Evolutionary conservation across 2,113 vertebrate genomes (phyloP).

Genomic region (Dasyprocta punctata): DNA sequence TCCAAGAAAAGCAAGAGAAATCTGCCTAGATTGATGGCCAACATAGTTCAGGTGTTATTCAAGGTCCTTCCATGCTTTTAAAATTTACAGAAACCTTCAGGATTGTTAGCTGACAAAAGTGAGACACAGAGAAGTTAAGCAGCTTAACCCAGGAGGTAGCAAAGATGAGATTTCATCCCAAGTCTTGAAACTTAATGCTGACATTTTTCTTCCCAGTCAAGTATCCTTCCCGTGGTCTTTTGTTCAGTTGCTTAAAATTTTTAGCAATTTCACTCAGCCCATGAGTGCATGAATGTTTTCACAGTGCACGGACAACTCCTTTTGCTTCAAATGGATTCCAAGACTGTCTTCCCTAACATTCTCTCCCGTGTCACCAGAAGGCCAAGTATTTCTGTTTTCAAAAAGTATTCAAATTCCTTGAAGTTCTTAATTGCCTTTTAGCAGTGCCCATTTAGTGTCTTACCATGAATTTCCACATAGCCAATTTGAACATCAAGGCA

Average conservation of each 20-base stretch:
- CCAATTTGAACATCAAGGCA: background rate
- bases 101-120: background rate
- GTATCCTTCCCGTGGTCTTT: background rate
- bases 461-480: background rate
- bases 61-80: background rate
- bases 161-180: background rate
- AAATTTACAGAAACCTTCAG: background rate
- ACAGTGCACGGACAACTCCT: background rate
- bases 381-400: background rate
- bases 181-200: background rate
- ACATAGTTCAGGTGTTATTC: background rate
- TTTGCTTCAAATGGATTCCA: background rate
- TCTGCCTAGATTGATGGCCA: background rate
- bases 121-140: background rate
- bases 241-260: background rate
- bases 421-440: background rate
- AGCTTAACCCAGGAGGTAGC: background rate
- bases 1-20: slow-evolving; percentile 6
- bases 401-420: background rate
- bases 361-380: slow-evolving; percentile 43
- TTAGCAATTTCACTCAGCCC: background rate
- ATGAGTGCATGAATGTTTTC: background rate
- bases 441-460: background rate
- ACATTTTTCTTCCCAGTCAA: background rate
- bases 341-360: background rate